phyloP scores from a whole-genome alignment of 2,888 invertebrate species.

The Trichogramma evanescens region DNA sequence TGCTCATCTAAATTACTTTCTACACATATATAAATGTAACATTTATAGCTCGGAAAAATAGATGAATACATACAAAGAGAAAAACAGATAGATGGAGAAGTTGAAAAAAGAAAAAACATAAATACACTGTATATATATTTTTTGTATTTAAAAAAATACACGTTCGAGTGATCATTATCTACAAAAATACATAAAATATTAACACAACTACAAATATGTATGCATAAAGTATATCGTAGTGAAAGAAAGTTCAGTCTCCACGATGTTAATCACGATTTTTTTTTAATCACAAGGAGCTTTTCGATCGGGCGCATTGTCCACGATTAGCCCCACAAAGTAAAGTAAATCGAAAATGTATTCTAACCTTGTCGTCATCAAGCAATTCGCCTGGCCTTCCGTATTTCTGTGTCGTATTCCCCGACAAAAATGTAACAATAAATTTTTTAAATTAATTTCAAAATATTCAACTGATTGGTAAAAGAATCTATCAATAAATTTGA shows the following conservation, averaged over 20 bases:
- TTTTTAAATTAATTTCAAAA: no score
- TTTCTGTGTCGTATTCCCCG: slow-evolving; percentile 55
- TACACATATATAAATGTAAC: slow-evolving; percentile 15
- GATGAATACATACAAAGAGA: background rate
- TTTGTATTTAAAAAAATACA: background rate
- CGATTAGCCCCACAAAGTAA: background rate
- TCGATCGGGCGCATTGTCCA: background rate
- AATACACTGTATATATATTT: background rate
- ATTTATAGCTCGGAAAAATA: slow-evolving; percentile 7
- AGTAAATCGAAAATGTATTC: slow-evolving; percentile 32
- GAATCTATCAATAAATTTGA: no score
- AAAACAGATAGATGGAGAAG: background rate
- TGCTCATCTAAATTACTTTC: slow-evolving; percentile 12
- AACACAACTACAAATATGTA: slow-evolving; percentile 7
- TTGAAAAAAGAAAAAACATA: slow-evolving; percentile 1
- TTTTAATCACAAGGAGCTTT: slow-evolving; percentile 19
- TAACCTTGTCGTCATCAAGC: slow-evolving; percentile 65
- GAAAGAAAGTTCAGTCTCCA: background rate
- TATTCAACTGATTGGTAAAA: no score
- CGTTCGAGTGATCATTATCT: background rate
- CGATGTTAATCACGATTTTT: slow-evolving; percentile 22
- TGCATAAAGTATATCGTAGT: slow-evolving; percentile 1
- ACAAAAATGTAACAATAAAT: slow-evolving; percentile 18
- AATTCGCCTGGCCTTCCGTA: slow-evolving; percentile 74
- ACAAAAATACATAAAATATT: slow-evolving; percentile 8